phyloP scores from a whole-genome alignment of 2,888 invertebrate species.

The Vandiemenella viatica region DNA sequence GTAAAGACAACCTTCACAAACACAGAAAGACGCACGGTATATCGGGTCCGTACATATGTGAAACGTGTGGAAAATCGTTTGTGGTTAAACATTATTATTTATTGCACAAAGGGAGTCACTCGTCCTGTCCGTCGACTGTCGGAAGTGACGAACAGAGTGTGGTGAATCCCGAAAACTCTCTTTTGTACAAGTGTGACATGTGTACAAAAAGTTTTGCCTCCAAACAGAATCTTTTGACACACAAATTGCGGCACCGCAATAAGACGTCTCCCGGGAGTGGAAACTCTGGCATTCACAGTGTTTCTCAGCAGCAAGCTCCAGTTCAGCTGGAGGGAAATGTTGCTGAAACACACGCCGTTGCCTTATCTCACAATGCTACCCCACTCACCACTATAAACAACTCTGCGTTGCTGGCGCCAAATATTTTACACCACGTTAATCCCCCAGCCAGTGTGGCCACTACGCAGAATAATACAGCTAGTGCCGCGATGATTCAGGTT shows the following conservation, averaged over 20 bases:
- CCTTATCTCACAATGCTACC: slow-evolving; percentile 8
- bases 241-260: slow-evolving; percentile 35
- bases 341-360: background rate
- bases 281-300: background rate
- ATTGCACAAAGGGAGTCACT: slow-evolving; percentile 34
- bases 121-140: background rate
- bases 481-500: slow-evolving; percentile 13
- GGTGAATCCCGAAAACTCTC: slow-evolving; percentile 6
- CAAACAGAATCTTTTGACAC: slow-evolving; percentile 44
- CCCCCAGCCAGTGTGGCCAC: slow-evolving; percentile 1
- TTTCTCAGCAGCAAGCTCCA: background rate
- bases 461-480: slow-evolving; percentile 3
- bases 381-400: slow-evolving; percentile 16
- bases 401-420: slow-evolving; percentile 13
- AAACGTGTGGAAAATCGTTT: slow-evolving; percentile 48
- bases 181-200: slow-evolving; percentile 40
- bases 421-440: slow-evolving; percentile 14
- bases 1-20: slow-evolving; percentile 42
- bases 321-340: slow-evolving; percentile 2
- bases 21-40: slow-evolving; percentile 43
- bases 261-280: slow-evolving; percentile 2
- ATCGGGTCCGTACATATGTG: slow-evolving; percentile 42
- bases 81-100: slow-evolving; percentile 49
- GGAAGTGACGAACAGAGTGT: slow-evolving; percentile 2
- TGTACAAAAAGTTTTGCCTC: slow-evolving; percentile 42